Conservation (phyloP, 2,888 invertebrate species). For the Phytoseiulus persimilis region DNA sequence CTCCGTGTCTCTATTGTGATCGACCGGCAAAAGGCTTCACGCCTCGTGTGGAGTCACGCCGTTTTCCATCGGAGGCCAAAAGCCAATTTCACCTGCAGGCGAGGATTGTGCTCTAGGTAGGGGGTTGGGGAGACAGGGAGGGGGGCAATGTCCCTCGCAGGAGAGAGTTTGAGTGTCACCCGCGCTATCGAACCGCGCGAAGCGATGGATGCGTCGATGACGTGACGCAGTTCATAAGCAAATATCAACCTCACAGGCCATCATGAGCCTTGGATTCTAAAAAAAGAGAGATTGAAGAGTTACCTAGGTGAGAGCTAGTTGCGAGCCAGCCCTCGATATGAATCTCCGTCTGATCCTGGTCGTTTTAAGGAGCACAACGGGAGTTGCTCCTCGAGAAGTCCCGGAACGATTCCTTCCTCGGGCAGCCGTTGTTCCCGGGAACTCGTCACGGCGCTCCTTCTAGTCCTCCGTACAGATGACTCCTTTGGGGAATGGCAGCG, state of each 20-base stretch:
- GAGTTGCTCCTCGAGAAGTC: too few species aligned
- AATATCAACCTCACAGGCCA: not conserved
- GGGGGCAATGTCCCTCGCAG: too few species aligned
- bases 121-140: not conserved
- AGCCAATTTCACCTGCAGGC: not conserved
- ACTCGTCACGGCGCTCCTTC: too few species aligned
- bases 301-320: not conserved
- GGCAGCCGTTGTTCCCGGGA: too few species aligned
- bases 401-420: too few species aligned
- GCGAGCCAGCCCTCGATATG: not conserved
- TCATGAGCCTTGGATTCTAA: not conserved
- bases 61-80: not conserved
- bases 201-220: conserved; percentile 22
- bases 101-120: not conserved
- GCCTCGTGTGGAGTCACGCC: not conserved
- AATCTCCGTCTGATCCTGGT: too few species aligned
- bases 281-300: not conserved
- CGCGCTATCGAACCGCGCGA: not conserved
- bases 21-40: conserved; percentile 5
- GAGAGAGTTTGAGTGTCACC: not conserved
- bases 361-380: too few species aligned
- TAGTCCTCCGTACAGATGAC: too few species aligned
- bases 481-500: too few species aligned
- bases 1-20: not conserved
- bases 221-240: conserved; percentile 32